These are phyloP conservation scores for Vulpes lagopus DNA, from an alignment of 2,113 vertebrate species.

Conservation along the genomic window DNA sequence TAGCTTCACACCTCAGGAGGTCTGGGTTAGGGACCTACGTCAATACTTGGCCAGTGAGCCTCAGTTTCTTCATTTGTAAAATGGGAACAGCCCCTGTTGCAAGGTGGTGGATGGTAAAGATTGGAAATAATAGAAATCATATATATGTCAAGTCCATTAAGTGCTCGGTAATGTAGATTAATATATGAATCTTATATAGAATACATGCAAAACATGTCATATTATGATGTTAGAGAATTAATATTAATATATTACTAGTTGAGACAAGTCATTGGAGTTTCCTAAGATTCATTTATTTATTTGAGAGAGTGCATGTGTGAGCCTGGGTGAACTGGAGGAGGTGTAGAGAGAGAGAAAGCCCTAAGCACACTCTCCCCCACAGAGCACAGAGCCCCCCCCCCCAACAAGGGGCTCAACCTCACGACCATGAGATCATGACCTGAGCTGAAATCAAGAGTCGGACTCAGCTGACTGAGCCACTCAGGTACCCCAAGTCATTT, in stretches of 20 bases:
- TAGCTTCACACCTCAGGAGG: background rate
- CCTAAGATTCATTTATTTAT: background rate
- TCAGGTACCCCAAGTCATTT: background rate
- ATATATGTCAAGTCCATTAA: background rate
- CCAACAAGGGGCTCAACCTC: background rate
- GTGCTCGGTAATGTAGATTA: background rate
- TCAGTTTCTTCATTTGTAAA: background rate
- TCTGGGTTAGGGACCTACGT: background rate
- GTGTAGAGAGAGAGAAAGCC: background rate
- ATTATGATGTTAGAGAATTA: background rate
- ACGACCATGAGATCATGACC: background rate
- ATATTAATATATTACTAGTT: background rate
- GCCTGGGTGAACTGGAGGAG: background rate
- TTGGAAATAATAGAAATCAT: background rate
- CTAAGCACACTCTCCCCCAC: background rate
- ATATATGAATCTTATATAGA: background rate
- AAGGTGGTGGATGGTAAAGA: background rate
- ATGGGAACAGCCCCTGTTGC: background rate
- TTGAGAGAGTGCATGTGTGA: background rate
- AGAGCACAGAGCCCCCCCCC: background rate
- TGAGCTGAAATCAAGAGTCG: background rate
- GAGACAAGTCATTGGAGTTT: background rate
- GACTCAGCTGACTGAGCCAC: background rate
- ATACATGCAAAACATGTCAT: background rate
- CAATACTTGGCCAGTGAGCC: background rate